phyloP scores from a whole-genome alignment of 2,888 invertebrate species.

The Conistra vaccinii region DNA sequence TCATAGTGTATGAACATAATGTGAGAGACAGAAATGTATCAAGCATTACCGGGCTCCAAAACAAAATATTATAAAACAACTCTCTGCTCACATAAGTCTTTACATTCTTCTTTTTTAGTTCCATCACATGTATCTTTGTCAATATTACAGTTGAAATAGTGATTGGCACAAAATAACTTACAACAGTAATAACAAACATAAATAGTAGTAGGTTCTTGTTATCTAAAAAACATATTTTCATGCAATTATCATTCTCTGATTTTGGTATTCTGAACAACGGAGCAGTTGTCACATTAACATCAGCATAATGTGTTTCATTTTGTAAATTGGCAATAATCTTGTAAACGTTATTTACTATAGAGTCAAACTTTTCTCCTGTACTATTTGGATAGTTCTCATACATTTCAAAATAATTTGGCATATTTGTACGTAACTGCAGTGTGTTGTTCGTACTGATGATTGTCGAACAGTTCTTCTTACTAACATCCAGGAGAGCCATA shows the following conservation, averaged over 20 bases:
- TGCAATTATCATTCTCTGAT: slow-evolving; percentile 72
- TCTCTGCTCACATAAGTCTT: slow-evolving; percentile 84
- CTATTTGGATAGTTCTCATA: slow-evolving; percentile 72
- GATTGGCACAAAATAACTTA: slow-evolving; percentile 86
- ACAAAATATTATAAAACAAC: slow-evolving; percentile 84
- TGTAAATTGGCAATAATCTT: slow-evolving; percentile 78
- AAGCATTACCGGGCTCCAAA: slow-evolving; percentile 88
- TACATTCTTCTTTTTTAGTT: slow-evolving; percentile 76
- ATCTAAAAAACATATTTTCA: slow-evolving; percentile 83
- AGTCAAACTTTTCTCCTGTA: slow-evolving; percentile 72
- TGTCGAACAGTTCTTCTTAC: slow-evolving; percentile 73
- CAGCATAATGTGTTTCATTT: slow-evolving; percentile 70
- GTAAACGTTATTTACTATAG: slow-evolving; percentile 79
- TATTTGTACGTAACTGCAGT: slow-evolving; percentile 73
- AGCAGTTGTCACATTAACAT: slow-evolving; percentile 73
- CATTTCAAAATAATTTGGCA: slow-evolving; percentile 77
- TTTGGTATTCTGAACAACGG: slow-evolving; percentile 74
- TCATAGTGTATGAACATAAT: slow-evolving; percentile 83
- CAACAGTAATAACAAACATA: slow-evolving; percentile 80
- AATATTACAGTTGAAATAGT: slow-evolving; percentile 84
- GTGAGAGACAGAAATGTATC: slow-evolving; percentile 84
- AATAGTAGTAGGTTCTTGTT: slow-evolving; percentile 82
- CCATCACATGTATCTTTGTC: slow-evolving; percentile 83
- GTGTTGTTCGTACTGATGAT: slow-evolving; percentile 66
- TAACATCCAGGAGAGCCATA: slow-evolving; percentile 79